phyloP scores from a whole-genome alignment of 2,888 invertebrate genomes.

The Patella ulyssiponensis region DNA sequence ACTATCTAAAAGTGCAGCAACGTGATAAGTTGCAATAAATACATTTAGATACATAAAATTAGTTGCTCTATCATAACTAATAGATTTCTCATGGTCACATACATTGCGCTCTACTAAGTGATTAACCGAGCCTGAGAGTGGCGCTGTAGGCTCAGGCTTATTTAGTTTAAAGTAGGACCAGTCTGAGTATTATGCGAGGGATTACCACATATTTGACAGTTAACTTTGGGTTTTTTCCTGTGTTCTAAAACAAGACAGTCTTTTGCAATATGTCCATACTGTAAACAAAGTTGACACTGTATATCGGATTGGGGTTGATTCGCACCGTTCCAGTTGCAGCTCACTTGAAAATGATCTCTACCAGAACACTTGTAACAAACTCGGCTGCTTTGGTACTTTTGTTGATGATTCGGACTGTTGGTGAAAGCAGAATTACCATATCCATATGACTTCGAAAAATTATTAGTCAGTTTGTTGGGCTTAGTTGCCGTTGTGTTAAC shows the following conservation, averaged over 20 bases:
- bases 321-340: background rate
- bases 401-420: no score
- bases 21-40: background rate
- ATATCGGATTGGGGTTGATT: background rate
- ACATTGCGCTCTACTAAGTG: background rate
- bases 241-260: background rate
- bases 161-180: background rate
- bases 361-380: background rate
- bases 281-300: background rate
- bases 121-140: background rate
- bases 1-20: background rate
- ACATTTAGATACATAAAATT: background rate
- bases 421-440: no score
- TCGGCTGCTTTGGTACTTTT: no score
- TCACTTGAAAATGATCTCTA: background rate
- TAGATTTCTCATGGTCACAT: background rate
- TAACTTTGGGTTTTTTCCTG: background rate
- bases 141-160: constrained; percentile 4
- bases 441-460: no score
- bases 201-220: background rate
- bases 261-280: background rate
- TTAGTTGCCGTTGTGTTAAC: no score
- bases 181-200: background rate
- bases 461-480: no score
- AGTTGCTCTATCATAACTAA: background rate